Evolutionary conservation across 2,797 vertebrate genomes (phyloP), one percentile per base, ranked within the genome.

Genomic region (Melanotaenia trifasciata): DNA sequence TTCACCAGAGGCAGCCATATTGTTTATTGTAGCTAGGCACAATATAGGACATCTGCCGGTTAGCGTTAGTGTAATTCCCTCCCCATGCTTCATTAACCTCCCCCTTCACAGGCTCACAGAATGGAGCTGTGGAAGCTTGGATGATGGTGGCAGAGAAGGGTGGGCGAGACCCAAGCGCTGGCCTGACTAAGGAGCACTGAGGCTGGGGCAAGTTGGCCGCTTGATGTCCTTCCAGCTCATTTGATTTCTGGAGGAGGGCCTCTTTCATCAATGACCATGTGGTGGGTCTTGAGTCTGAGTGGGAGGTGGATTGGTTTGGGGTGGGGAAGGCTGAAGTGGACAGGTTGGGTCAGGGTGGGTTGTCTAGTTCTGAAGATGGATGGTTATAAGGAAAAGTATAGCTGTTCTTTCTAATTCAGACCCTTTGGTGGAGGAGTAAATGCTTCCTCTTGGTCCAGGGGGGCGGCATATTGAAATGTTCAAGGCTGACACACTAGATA

Each of bases 221-320:
- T 96, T 95, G 90, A 96, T 96, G 95, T 96, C 92, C 96, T 97
- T 97, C 96, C 96, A 96, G 95, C 94, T 95, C 95, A 96, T 95
- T 97, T 96, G 94, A 96, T 95, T 94, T 90, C 91, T 91, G 94
- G 92, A 92, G 88, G 89, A 92, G 96, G 92, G 88, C 95, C 87
- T 60, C 94, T 94, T 93, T 95, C 92, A 93, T 96, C 95, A 94
- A 94, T 95, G 93, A 94, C 91, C 89, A 91, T 89, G 94, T 90
- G 94, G 95, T 94, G 92, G 95, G 95, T 96, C 95, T 95, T 45
- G 76, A 93, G 90, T 82, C 94, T 88, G 82, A 85, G 89, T 87
- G 91, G 89, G 88, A 90, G 90, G 85, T 76, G 80, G 77, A 62
- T 75, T 30, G 28, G 28, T 30, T 30, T 30, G 80, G 77, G 58